A percentile compares a stretch with the other conserved stretches of the same genome.
Evolutionary conservation across 2,888 invertebrate species (phyloP).

Genomic region (Perizoma flavofasciatum): DNA sequence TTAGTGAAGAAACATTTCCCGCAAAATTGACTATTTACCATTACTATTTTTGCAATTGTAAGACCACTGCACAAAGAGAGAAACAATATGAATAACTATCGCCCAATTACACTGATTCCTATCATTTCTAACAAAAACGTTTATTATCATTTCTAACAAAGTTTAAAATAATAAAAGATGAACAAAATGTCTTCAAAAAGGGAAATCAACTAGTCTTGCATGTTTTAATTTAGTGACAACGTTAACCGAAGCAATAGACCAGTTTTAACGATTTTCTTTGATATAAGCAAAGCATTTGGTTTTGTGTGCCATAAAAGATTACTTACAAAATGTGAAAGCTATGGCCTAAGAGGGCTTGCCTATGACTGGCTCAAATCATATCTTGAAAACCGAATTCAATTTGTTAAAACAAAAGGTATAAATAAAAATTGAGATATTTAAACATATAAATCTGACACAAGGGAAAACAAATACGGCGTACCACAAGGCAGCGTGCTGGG

Average conservation of each 20-base stretch:
- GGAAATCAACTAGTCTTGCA: conserved; percentile 15
- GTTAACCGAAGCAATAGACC: conserved; percentile 5
- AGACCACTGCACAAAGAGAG: background rate
- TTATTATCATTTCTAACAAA: background rate
- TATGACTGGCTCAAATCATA: background rate
- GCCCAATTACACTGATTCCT: conserved; percentile 8
- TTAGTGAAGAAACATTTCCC: background rate
- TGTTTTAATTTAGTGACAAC: conserved; percentile 12
- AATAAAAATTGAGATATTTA: background rate
- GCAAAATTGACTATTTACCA: background rate
- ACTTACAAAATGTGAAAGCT: conserved; percentile 2
- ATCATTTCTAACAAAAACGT: background rate
- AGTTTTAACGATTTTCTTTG: conserved; percentile 10
- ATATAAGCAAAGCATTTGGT: conserved; percentile 20
- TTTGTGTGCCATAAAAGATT: conserved; percentile 5
- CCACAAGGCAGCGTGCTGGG: conserved; percentile 13
- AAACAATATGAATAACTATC: conserved; percentile 3
- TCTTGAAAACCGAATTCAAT: background rate
- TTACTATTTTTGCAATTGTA: too few relatives aligned
- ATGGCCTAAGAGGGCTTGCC: background rate
- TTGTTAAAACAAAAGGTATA: background rate
- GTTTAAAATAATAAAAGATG: background rate
- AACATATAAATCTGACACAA: background rate
- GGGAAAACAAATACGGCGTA: conserved; percentile 4
- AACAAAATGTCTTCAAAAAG: conserved; percentile 20